Conservation (phyloP, 2,888 invertebrate species). For the Lochmaea capreae region DNA sequence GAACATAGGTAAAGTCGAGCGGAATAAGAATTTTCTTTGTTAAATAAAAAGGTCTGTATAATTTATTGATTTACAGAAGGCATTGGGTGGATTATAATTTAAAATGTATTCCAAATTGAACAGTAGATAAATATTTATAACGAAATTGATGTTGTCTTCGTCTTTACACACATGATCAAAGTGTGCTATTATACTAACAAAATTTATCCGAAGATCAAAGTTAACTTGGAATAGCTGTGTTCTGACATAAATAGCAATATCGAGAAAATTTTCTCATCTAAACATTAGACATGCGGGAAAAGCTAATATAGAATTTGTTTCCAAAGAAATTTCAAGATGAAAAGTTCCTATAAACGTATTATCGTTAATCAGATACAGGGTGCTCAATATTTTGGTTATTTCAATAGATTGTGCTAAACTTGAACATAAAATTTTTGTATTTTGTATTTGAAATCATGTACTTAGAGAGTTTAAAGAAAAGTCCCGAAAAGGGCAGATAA, state of each 20-base stretch:
- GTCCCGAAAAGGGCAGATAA: too few relatives aligned
- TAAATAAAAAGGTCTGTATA: too few relatives aligned
- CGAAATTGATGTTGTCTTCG: constrained; percentile 2
- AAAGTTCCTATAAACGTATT: too few relatives aligned
- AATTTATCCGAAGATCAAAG: constrained; percentile 11
- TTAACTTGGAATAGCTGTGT: not conserved
- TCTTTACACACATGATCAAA: constrained; percentile 18
- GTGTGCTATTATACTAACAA: not conserved
- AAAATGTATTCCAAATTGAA: not conserved
- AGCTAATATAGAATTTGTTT: not conserved
- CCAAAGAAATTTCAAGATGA: too few relatives aligned
- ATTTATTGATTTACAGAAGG: too few relatives aligned
- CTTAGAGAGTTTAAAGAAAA: too few relatives aligned
- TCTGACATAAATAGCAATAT: not conserved
- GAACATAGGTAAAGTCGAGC: constrained; percentile 25
- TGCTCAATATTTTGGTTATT: too few relatives aligned
- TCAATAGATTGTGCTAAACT: too few relatives aligned
- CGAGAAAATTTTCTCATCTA: constrained; percentile 8
- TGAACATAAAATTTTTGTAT: too few relatives aligned
- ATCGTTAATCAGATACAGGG: too few relatives aligned
- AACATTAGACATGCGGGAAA: not conserved
- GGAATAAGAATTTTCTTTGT: not conserved
- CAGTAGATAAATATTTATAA: constrained; percentile 19
- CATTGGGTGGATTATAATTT: too few relatives aligned
- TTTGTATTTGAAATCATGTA: too few relatives aligned